Evolutionary conservation across 2,113 vertebrate genomes (phyloP), one percentile per base, ranked within the genome.

Genomic region (Suncus etruscus): DNA sequence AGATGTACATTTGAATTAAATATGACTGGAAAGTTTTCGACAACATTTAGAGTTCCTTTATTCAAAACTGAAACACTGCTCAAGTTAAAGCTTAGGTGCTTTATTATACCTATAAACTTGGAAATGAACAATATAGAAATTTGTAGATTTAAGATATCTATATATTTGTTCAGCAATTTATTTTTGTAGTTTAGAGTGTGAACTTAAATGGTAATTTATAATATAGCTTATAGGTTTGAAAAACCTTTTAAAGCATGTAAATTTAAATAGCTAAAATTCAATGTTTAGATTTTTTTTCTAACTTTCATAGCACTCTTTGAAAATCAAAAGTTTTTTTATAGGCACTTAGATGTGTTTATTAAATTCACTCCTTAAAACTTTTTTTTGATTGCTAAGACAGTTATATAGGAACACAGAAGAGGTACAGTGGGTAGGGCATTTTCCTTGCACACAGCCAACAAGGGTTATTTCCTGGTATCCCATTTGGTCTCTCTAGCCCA

Each of bases 1-100:
- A 92, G 91, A 69, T 87, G 90, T 95, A 90, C 39, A 94, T 47
- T 94, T 27, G 82, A 86, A 95, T 75, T 95, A 93, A 95, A 92
- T 95, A 89, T 3, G 65, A 73, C 70, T 77, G 51, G 29, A 79
- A 95, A 83, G 61, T 87, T 90, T 86, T 77, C 93, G 87, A 90
- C 32, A 54, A 54, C 54, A 81, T 83, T 89, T 85, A 94, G 70
- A 91, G 77, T 80, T n/a, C 24, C 39, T 91, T 85, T 88, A 86
- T 76, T 51, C 58, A 95, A 91, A 92, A 73, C 76, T 50, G 93
- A 94, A 95, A 77, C 89, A 72, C 80, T 95, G 72, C 29, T 96
- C 92, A 0, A 72, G 27, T 63, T 25, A 29, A 87, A 90, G 45
- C 89, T 48, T 73, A 39, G 45, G 79, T 86, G 85, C 72, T 93